A percentile compares a stretch with the other conserved stretches of the same genome.
Evolutionary conservation across 2,888 invertebrate genomes (phyloP).

Genomic region (Cyclophora punctaria): DNA sequence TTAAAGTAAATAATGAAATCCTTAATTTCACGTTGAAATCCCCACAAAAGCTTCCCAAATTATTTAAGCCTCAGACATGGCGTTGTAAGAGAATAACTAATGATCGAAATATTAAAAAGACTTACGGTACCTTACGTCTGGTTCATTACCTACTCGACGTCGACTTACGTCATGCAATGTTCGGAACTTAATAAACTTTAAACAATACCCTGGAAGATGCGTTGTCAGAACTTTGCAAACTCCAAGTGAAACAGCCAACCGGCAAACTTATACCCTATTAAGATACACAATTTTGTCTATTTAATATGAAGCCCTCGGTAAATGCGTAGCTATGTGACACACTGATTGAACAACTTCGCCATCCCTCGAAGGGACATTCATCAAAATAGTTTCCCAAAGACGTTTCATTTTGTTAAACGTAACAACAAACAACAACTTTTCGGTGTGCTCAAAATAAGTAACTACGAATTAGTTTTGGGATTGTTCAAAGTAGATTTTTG

Average conservation of each 20-base stretch:
- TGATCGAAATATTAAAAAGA: constrained; percentile 29
- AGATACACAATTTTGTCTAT: constrained; percentile 53
- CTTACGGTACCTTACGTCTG: constrained; percentile 30
- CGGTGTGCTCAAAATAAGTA: constrained; percentile 41
- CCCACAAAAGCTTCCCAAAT: constrained; percentile 17
- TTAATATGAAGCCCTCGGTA: constrained; percentile 40
- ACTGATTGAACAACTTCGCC: constrained; percentile 21
- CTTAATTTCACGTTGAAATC: constrained; percentile 19
- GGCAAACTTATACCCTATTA: constrained; percentile 55
- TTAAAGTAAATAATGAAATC: constrained; percentile 19
- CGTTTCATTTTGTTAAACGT: constrained; percentile 51
- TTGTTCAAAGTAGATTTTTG: constrained; percentile 61
- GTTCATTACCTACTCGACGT: constrained; percentile 52
- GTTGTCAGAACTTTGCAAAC: constrained; percentile 66
- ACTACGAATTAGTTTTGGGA: constrained; percentile 62
- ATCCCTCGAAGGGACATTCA: constrained; percentile 28
- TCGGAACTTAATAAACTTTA: constrained; percentile 69
- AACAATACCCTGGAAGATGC: constrained; percentile 65
- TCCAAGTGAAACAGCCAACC: constrained; percentile 53
- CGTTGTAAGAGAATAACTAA: constrained; percentile 23
- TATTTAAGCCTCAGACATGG: constrained; percentile 17
- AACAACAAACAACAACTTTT: constrained; percentile 39
- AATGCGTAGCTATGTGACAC: constrained; percentile 19
- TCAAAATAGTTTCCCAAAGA: constrained; percentile 44
- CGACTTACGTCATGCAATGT: constrained; percentile 61